phyloP scores from a whole-genome alignment of 2,797 vertebrate genomes.

The Galago senegalensis region DNA sequence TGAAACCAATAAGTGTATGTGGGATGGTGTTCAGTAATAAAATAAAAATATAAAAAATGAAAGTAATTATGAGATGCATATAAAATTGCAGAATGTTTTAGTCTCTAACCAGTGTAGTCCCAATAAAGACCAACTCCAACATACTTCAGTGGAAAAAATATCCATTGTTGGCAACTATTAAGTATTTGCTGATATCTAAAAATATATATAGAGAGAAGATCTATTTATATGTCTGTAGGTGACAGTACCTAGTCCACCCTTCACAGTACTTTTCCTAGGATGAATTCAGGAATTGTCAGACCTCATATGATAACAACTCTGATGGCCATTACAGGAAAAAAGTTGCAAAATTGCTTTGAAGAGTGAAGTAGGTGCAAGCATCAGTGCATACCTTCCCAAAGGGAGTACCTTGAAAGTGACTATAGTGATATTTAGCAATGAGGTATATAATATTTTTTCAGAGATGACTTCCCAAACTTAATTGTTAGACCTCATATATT shows the following conservation, averaged over 20 bases:
- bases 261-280: too few relatives aligned
- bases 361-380: too few relatives aligned
- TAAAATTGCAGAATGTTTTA: background rate
- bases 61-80: background rate
- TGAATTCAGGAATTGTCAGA: too few relatives aligned
- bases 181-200: background rate
- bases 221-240: background rate
- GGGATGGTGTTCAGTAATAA: slow-evolving; percentile 35
- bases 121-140: slow-evolving; percentile 18
- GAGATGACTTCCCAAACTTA: too few relatives aligned
- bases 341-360: too few relatives aligned
- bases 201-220: background rate
- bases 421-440: too few relatives aligned
- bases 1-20: background rate
- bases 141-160: background rate
- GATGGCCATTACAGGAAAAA: too few relatives aligned
- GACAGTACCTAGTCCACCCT: too few relatives aligned
- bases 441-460: too few relatives aligned
- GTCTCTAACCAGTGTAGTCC: background rate
- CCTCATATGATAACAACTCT: too few relatives aligned
- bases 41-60: background rate
- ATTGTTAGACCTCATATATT: background rate
- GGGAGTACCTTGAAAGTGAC: too few relatives aligned
- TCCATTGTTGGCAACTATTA: background rate
- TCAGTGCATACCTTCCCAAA: too few relatives aligned